Evolutionary conservation across 2,113 vertebrate species (phyloP).

Genomic region (Channa argus): DNA sequence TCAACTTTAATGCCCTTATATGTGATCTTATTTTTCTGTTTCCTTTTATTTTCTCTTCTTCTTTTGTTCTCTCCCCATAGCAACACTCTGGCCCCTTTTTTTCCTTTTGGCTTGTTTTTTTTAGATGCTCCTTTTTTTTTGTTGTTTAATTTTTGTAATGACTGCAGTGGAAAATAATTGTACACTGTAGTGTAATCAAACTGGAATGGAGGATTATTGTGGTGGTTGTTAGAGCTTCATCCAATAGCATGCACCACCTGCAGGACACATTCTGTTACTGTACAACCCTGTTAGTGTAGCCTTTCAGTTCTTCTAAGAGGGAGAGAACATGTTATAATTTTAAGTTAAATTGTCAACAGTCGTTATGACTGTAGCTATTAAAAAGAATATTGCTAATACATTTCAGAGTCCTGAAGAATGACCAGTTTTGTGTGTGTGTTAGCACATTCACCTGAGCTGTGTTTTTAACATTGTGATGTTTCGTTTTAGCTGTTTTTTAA

Average conservation of each 20-base stretch:
- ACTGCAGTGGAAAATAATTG: background rate
- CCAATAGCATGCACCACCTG: constrained; percentile 4
- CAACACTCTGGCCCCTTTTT: background rate
- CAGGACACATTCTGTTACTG: background rate
- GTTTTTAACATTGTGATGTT: no score
- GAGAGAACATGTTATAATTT: constrained; percentile 2
- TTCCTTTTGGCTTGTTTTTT: background rate
- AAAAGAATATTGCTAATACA: no score
- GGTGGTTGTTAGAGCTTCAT: constrained; percentile 13
- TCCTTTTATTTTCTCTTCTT: background rate
- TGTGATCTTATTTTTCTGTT: background rate
- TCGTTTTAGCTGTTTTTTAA: background rate
- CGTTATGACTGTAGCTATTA: no score
- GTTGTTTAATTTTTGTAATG: no score
- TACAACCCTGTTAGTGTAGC: background rate
- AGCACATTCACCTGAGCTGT: no score
- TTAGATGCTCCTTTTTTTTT: background rate
- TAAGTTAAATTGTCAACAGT: background rate
- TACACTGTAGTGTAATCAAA: background rate
- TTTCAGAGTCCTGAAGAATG: no score
- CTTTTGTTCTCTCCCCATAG: constrained; percentile 9
- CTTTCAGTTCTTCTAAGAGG: constrained; percentile 17
- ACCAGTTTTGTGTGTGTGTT: no score
- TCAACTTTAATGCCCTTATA: no score
- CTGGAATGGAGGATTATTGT: constrained; percentile 9